These are phyloP conservation scores for Sakesphorus luctuosus DNA, from an alignment of 2,113 vertebrate species.

Conservation along the genomic window DNA sequence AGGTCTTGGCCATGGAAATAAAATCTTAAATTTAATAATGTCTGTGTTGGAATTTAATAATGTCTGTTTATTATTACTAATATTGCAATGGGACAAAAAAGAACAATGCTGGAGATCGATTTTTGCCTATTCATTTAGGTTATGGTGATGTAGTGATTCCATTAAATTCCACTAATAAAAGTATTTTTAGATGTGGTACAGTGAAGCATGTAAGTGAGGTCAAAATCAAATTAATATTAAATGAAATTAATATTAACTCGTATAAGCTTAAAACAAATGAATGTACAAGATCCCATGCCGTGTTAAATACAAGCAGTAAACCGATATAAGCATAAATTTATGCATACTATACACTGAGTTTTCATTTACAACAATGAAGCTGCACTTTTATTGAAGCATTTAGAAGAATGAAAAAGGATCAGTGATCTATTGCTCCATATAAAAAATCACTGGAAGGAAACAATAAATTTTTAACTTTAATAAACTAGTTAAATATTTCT, in stretches of 20 bases:
- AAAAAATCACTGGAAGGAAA: background rate
- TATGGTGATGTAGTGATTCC: background rate
- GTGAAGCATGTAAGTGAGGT: background rate
- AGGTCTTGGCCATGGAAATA: background rate
- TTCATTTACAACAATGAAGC: background rate
- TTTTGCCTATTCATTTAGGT: conserved; percentile 11
- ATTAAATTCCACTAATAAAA: background rate
- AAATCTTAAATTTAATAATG: background rate
- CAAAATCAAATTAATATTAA: conserved; percentile 3
- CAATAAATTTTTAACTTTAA: background rate
- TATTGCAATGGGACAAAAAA: background rate
- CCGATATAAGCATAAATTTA: background rate
- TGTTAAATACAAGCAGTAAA: background rate
- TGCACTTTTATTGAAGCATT: background rate
- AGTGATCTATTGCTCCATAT: background rate
- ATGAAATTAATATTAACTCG: background rate
- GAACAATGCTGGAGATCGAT: background rate
- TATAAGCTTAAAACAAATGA: background rate
- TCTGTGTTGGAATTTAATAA: conserved; percentile 20
- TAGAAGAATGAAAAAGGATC: background rate
- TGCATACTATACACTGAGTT: background rate
- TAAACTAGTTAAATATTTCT: background rate
- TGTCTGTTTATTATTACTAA: background rate
- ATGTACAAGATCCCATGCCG: background rate
- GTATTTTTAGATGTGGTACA: background rate